Conservation (phyloP, 2,888 invertebrate genomes). For the Dione vanillae region DNA sequence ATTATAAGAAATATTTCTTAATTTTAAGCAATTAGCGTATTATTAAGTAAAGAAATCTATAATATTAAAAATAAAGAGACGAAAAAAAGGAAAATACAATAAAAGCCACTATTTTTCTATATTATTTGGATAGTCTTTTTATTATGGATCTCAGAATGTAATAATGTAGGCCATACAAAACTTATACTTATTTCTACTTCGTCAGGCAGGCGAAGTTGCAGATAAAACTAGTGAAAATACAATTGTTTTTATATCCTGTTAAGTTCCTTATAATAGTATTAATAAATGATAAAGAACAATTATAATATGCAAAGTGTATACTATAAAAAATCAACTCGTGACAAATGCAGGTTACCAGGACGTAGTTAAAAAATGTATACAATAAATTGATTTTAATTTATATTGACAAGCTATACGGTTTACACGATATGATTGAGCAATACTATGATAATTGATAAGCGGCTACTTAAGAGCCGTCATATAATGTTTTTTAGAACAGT, state of each 20-base stretch:
- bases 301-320: slow-evolving; percentile 5
- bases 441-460: slow-evolving; percentile 10
- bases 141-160: no score
- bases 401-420: slow-evolving; percentile 10
- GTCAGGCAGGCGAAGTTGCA: no score
- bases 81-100: no score
- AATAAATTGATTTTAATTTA: slow-evolving; percentile 22
- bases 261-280: background rate
- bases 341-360: slow-evolving; percentile 24
- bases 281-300: slow-evolving; percentile 6
- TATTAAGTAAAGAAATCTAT: no score
- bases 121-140: no score
- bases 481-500: background rate
- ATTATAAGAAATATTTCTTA: no score
- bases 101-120: no score
- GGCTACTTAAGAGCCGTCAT: background rate
- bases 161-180: no score
- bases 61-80: no score
- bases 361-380: slow-evolving; percentile 15
- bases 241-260: slow-evolving; percentile 6
- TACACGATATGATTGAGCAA: slow-evolving; percentile 4
- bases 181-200: no score
- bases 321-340: slow-evolving; percentile 18
- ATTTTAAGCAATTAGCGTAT: no score
- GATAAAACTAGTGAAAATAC: background rate